Evolutionary conservation across 2,797 vertebrate species (phyloP), one percentile per base, ranked within the genome.

Genomic region (Chaenodraco wilsoni): DNA sequence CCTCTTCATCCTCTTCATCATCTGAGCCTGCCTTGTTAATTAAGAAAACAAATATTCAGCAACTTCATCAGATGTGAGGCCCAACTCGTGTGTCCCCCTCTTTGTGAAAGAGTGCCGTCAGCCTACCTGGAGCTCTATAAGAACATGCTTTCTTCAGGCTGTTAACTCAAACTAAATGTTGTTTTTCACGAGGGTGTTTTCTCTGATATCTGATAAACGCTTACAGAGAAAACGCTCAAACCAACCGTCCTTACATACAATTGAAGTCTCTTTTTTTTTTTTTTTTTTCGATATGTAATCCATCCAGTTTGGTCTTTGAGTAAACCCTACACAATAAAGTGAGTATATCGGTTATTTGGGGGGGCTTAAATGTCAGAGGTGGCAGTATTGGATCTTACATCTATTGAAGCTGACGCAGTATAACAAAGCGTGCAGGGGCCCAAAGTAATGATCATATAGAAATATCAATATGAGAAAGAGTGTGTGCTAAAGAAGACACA

Each of bases 371-470:
- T 93, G 93, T 67, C 93, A 88, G 87, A 90, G 91, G 87, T 86
- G 93, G 92, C 93, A 93, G 86, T 93, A 95, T 94, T 93, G 93
- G 93, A 95, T 93, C 90, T 71, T 78, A 69, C 87, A 92, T 91
- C 91, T 92, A 90, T 90, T 89, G 88, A 89, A 93, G 89, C 91
- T 93, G 91, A 92, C 82, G 86, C 90, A 83, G 80, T 88, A 89
- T 92, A 92, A 93, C 93, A 92, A 93, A 91, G 92, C 90, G 69
- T 80, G 86, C 85, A 78, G 89, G 5, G 90, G 88, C 89, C 81
- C 88, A 92, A 94, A 92, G 91, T 94, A 95, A 94, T 92, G 94
- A 95, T 95, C 93, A 94, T 93, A 94, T 93, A 93, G 92, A 93
- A 93, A 94, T 94, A 95, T 95, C 94, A 91, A 95, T 95, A 95